Conservation (phyloP, 2,113 vertebrate genomes). For the Corythaixoides concolor region DNA sequence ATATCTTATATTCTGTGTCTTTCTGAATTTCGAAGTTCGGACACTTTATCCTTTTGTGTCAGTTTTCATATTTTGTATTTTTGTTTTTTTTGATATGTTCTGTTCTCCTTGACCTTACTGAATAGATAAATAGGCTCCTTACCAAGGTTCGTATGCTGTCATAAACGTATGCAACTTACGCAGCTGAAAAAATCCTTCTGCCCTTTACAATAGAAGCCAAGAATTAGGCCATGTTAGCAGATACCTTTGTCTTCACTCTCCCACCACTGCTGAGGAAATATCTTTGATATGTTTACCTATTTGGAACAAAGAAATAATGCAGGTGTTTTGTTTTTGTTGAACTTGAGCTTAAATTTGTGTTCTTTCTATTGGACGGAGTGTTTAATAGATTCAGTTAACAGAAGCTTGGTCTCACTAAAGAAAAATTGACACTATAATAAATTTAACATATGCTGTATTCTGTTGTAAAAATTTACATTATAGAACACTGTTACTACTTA, state of each 20-base stretch:
- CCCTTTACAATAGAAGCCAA: not conserved
- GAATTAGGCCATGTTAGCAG: not conserved
- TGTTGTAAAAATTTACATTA: not conserved
- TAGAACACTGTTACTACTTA: not conserved
- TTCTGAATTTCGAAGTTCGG: not conserved
- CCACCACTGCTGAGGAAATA: not conserved
- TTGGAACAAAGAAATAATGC: not conserved
- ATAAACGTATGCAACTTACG: not conserved
- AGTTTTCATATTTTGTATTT: not conserved
- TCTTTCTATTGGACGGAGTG: not conserved
- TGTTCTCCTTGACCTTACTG: not conserved
- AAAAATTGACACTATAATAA: not conserved
- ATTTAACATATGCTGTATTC: not conserved
- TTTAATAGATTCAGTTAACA: not conserved
- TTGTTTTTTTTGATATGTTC: not conserved
- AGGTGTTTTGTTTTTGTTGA: rapidly evolving
- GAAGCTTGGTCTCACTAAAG: not conserved
- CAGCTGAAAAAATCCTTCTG: not conserved
- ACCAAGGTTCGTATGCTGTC: rapidly evolving
- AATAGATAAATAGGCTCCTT: not conserved
- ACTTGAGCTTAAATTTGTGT: not conserved
- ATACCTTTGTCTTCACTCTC: not conserved
- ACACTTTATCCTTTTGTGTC: not conserved
- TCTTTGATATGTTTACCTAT: not conserved
- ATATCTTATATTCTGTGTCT: not conserved